These are phyloP conservation scores for Regulus satrapa DNA, from an alignment of 2,113 vertebrate genomes.

Conservation along the genomic window DNA sequence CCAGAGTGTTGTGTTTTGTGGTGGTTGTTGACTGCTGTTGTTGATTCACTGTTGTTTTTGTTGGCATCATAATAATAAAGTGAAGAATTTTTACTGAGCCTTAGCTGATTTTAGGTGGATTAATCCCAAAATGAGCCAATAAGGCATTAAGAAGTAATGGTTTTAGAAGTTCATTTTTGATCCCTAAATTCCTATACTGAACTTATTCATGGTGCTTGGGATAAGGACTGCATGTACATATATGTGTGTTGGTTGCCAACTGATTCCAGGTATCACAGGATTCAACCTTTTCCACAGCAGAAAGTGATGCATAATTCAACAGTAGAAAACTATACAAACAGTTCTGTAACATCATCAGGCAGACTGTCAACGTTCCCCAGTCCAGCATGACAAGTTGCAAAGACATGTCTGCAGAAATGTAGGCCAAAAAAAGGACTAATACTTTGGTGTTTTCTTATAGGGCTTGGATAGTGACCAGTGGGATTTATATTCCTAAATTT, in stretches of 20 bases:
- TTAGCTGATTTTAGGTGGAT: not conserved
- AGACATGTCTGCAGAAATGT: not conserved
- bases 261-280: not conserved
- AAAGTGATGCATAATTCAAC: not conserved
- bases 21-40: not conserved
- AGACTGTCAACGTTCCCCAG: not conserved
- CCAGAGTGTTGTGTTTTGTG: not conserved
- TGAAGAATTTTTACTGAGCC: not conserved
- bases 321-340: not conserved
- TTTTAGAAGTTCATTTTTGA: not conserved
- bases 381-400: not conserved
- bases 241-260: not conserved
- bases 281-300: not conserved
- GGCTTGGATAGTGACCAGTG: not conserved
- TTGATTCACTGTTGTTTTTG: not conserved
- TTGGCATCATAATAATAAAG: not conserved
- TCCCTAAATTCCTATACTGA: not conserved
- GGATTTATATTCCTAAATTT: not conserved
- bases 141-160: not conserved
- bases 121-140: not conserved
- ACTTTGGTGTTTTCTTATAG: not conserved
- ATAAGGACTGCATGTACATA: not conserved
- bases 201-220: fast-evolving
- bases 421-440: not conserved
- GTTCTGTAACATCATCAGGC: not conserved